These are phyloP conservation scores for Harmothoe impar DNA, from an alignment of 2,888 invertebrate genomes.

Conservation along the genomic window DNA sequence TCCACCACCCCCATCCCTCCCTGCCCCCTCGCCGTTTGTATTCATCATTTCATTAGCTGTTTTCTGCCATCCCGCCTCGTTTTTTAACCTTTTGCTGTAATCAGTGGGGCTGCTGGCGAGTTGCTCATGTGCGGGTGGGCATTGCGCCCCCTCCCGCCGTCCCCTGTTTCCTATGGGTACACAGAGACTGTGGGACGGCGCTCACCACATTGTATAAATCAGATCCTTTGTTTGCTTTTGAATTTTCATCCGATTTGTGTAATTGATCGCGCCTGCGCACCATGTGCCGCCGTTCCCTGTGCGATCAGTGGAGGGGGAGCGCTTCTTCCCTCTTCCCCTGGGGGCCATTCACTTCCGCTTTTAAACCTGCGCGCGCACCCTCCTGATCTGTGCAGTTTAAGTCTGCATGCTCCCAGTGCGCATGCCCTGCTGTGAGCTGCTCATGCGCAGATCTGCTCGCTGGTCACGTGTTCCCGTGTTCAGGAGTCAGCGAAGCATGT, in stretches of 20 bases:
- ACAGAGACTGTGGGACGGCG: neutral
- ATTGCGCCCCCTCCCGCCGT: neutral
- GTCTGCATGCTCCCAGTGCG: neutral
- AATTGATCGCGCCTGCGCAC: constrained; percentile 55
- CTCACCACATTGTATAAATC: constrained; percentile 41
- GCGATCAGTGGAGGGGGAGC: neutral
- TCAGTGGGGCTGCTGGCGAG: neutral
- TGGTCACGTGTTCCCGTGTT: constrained; percentile 14
- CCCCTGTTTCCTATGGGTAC: neutral
- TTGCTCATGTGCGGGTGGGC: neutral
- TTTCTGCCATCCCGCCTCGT: neutral
- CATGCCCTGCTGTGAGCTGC: neutral
- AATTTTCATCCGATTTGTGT: constrained; percentile 59
- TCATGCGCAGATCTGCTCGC: constrained; percentile 17
- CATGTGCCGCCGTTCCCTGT: constrained; percentile 31
- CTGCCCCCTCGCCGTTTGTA: constrained; percentile 9
- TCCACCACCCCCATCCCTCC: neutral
- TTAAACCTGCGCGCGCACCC: constrained; percentile 21
- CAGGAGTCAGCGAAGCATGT: constrained; percentile 20
- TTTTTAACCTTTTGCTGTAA: constrained; percentile 39
- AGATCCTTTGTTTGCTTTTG: constrained; percentile 55
- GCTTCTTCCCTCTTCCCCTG: too few relatives aligned
- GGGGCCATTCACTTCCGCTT: constrained; percentile 14
- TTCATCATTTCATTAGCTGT: constrained; percentile 52
- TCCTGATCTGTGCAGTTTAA: constrained; percentile 17